Base-by-base conservation (phyloP, 2,888 invertebrate genomes). In the Hofmannophila pseudospretella region DNA sequence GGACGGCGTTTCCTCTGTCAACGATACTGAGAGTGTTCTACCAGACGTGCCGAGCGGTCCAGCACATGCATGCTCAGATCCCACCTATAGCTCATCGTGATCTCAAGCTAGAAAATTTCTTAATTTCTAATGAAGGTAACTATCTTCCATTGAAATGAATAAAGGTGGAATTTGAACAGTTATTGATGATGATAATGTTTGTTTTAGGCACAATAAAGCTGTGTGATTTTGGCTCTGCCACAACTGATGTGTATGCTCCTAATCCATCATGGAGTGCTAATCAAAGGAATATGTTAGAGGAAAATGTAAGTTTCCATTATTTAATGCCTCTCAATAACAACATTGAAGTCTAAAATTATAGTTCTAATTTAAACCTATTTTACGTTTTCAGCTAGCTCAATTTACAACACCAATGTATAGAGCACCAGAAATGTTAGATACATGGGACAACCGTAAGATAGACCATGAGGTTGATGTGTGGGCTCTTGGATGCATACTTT, bases 141-240 rank as follows among this genome's bases (percentile, higher is more conserved):
- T 34, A 10, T 27, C 10, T 29, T 25, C 27, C 22, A 22, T 32
- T 16, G 8, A 30, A 20, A 8, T 20, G 10, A 7, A 22, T 32
- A 8, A 4, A 9, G 22, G 11, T n/a, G 16, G 3, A 16, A 16
- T 16, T 16, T 16, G 16, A 16, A 4, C 19, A 4, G 2, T 11
- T 4, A 28, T 23, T 7, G 7, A n/a, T 23, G 7, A 23, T 23
- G 28, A 11, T 28, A n/a, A 25, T 23, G 16, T 14, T 27, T 47
- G 36, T 49, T 63, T 38, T 51, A 88, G 88, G 88, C 74, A 77
- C 88, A 59, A 91, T 99, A 32, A 99, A 98, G 77, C 87, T 99
- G 45, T 99, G 99, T 87, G 99, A 99, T 88, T 99, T 99, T 86
- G 99, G 99, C 14, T 98, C 98, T 47, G 94, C 97, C 1, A 97